Evolutionary conservation across 2,888 invertebrate species (phyloP).

Genomic region (Celastrina argiolus): DNA sequence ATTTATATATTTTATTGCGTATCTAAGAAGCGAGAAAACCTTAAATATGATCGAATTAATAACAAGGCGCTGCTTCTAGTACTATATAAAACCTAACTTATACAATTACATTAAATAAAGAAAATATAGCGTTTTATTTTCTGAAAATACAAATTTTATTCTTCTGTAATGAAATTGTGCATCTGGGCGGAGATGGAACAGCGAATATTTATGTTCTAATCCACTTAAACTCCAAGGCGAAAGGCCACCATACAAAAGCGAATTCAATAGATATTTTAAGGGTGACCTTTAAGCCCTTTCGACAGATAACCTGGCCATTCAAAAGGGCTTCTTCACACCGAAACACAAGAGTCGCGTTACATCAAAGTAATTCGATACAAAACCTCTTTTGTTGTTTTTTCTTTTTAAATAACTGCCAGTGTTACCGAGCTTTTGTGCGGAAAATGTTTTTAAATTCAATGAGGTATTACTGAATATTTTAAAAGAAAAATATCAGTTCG

Average conservation of each 20-base stretch:
- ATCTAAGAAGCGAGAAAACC: too few relatives aligned
- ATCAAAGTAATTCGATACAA: conserved; percentile 23
- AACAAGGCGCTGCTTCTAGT: not conserved
- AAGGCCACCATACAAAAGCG: conserved; percentile 30
- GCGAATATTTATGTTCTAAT: conserved; percentile 17
- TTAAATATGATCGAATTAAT: too few relatives aligned
- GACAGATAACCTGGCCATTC: conserved; percentile 61
- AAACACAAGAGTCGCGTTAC: conserved; percentile 30
- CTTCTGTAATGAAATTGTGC: not conserved
- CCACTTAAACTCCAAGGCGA: conserved; percentile 4
- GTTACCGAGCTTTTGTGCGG: not conserved
- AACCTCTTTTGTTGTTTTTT: conserved; percentile 21
- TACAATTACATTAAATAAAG: not conserved
- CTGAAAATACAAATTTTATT: conserved; percentile 3
- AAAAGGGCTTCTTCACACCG: conserved; percentile 49
- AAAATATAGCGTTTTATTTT: not conserved
- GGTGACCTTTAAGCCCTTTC: conserved; percentile 59
- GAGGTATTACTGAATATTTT: not conserved
- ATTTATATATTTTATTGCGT: too few relatives aligned
- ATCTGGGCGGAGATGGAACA: conserved; percentile 8
- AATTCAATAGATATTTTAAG: conserved; percentile 49
- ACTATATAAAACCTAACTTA: not conserved
- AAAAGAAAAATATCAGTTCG: not conserved
- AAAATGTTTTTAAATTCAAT: not conserved
- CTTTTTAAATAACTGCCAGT: not conserved